Base-by-base conservation (phyloP, 2,888 invertebrate species). In the Eilema griseolum region DNA sequence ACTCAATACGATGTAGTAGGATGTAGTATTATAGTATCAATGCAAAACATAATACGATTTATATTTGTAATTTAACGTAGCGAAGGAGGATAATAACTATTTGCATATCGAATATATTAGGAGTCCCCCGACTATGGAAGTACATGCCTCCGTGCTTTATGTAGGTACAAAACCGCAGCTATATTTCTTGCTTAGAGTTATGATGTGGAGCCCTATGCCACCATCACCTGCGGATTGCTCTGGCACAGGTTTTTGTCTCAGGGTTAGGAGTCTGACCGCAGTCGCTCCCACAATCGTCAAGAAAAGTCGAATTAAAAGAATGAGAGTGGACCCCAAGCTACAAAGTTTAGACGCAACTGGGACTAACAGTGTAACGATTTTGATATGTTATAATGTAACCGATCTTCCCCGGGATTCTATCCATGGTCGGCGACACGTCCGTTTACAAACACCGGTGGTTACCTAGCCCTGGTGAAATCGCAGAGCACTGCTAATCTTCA, bases 21-120 rank as follows among this genome's bases (percentile, higher is more conserved):
- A 20, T 20, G 8, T 5, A 52, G n/a, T 20, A 52, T 8, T 52
- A 10, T n/a, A 52, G n/a, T 52, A 52, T 20, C 52, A n/a, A 52
- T 52, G n/a, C 20, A 10, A n/a, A 8, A 10, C 2, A n/a, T 52
- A n/a, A 52, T 52, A 52, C n/a, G 10, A 52, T 52, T n/a, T 52
- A n/a, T n/a, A 52, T n/a, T 52, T 52, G 52, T n/a, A 20, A 52
- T 52, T 52, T 52, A 52, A n/a, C n/a, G n/a, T n/a, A 52, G 46
- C 20, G 46, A n/a, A 52, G 52, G 52, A 52, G 52, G 52, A 52
- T 52, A 52, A 52, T 20, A 52, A 52, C 52, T 52, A 20, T n/a
- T n/a, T 10, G 2, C 52, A n/a, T 52, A 20, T 52, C 20, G 20
- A n/a, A 10, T n/a, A 7, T 46, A 46, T 46, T 20, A 7, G 16